phyloP scores from a whole-genome alignment of 2,888 invertebrate species.

The Lordiphosa andalusiaca region DNA sequence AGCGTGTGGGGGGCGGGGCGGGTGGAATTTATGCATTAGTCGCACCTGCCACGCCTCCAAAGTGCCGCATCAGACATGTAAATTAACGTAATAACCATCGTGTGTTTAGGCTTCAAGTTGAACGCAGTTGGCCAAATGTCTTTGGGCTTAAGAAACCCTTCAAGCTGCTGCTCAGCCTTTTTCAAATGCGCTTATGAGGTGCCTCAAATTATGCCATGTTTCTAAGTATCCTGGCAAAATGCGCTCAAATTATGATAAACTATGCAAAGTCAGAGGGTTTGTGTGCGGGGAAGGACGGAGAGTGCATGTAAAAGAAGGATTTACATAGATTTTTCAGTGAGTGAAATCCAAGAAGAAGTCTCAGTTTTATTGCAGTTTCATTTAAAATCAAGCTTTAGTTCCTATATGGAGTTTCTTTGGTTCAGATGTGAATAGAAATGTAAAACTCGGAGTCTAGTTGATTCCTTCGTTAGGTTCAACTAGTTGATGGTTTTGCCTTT shows the following conservation, averaged over 20 bases:
- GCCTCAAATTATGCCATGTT: conserved; percentile 56
- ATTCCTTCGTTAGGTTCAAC: no score
- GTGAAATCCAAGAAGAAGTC: no score
- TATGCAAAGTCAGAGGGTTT: conserved; percentile 46
- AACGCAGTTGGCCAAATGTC: conserved; percentile 45
- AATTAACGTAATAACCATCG: conserved; percentile 66
- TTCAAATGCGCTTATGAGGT: conserved; percentile 52
- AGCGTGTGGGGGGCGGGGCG: conserved; percentile 1
- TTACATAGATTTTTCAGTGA: no score
- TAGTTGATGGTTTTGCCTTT: no score
- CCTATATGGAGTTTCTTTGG: no score
- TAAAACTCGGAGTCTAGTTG: no score
- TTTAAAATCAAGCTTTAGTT: no score
- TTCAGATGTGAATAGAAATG: no score
- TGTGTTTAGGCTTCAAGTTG: conserved; percentile 40
- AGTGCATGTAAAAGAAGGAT: no score
- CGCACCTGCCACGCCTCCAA: conserved; percentile 31
- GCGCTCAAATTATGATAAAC: conserved; percentile 56
- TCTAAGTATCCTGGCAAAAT: conserved; percentile 41
- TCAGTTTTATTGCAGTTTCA: no score
- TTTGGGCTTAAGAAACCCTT: conserved; percentile 19
- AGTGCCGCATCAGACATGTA: conserved; percentile 51
- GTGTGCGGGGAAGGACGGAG: neutral
- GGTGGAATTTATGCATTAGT: conserved; percentile 64
- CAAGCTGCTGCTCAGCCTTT: conserved; percentile 17